Evolutionary conservation across 2,797 vertebrate species (phyloP), one percentile per base, ranked within the genome.

Genomic region (Mastacembelus armatus): DNA sequence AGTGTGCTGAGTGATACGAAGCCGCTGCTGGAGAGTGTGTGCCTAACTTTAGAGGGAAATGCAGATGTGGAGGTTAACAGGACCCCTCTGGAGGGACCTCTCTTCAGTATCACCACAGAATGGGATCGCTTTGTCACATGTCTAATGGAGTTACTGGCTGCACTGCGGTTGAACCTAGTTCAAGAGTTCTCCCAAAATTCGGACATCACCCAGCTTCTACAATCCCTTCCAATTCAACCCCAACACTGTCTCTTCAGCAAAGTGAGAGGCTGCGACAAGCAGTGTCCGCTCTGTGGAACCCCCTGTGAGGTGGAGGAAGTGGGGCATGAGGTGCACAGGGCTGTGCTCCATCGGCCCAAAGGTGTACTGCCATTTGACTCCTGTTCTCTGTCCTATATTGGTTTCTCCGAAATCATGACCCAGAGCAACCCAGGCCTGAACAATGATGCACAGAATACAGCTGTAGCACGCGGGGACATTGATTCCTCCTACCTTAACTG

Each of bases 211-310:
- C 40, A 85, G 21, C 66, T 90, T 27, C 85, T 93, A 21, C 56
- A 80, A 5, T 69, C 52, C 27, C 88, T 92, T 21, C 80, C 88
- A 5, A 1, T 78, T 68, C 85, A 89, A 59, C 91, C 93, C 4
- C 76, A 80, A 26, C 66, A 87, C 1, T 55, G 16, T 36, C 81
- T 93, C 16, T 87, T 88, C 22, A 66, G 81, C 21, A 78, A 9
- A 61, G 81, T 94, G 14, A 88, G 67, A 72, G 91, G 91, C 9
- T 94, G 93, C 56, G 77, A 77, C 12, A 76, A 87, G 57, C 69
- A 30, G 2, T 94, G 93, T 76, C 92, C 92, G 45, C 71, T 90
- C 58, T 94, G 93, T 52, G 76, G 67, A 66, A 84, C 87, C 45
- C 90, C 90, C 0, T 94, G 93, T 74, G 87, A 90, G 4, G 21